Conservation (phyloP, 1,140 invertebrate genomes). For the Palaemon carinicauda region DNA sequence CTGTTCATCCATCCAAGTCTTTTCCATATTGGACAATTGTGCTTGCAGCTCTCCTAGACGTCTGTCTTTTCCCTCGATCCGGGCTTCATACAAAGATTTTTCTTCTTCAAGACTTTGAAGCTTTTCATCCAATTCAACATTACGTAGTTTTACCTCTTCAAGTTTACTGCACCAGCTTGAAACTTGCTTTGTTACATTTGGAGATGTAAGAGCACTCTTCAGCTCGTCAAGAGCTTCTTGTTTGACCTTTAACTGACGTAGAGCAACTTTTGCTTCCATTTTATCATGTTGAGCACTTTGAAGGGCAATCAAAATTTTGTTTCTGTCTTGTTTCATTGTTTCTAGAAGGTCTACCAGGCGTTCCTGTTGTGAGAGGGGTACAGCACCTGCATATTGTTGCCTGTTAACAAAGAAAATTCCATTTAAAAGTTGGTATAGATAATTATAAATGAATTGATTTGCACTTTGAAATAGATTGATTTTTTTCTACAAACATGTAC, state of each 20-base stretch:
- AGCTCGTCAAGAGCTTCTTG: conserved; percentile 46
- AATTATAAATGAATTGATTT: background rate
- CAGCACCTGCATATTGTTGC: conserved; percentile 44
- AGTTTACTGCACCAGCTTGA: conserved; percentile 32
- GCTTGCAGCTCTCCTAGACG: conserved; percentile 18
- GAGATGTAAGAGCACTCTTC: conserved; percentile 23
- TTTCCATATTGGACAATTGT: conserved; percentile 41
- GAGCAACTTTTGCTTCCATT: conserved; percentile 34
- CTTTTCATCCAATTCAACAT: conserved; percentile 43
- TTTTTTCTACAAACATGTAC: too few relatives aligned
- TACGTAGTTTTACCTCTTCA: conserved; percentile 32
- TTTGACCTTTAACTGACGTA: conserved; percentile 36
- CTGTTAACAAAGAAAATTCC: conserved; percentile 6
- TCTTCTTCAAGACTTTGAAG: conserved; percentile 23
- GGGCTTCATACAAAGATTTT: background rate
- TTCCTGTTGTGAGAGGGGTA: conserved; percentile 51
- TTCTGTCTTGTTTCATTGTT: conserved; percentile 27
- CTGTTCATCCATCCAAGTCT: conserved; percentile 38
- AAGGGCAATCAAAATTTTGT: conserved; percentile 7
- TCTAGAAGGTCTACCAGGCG: conserved; percentile 24
- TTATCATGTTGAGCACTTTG: conserved; percentile 30
- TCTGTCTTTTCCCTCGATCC: conserved; percentile 28
- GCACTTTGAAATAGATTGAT: too few relatives aligned
- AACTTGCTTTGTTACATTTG: background rate
- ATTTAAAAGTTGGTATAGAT: background rate